These are phyloP conservation scores for Salpingus planirostris DNA, from an alignment of 2,888 invertebrate genomes.

Conservation along the genomic window DNA sequence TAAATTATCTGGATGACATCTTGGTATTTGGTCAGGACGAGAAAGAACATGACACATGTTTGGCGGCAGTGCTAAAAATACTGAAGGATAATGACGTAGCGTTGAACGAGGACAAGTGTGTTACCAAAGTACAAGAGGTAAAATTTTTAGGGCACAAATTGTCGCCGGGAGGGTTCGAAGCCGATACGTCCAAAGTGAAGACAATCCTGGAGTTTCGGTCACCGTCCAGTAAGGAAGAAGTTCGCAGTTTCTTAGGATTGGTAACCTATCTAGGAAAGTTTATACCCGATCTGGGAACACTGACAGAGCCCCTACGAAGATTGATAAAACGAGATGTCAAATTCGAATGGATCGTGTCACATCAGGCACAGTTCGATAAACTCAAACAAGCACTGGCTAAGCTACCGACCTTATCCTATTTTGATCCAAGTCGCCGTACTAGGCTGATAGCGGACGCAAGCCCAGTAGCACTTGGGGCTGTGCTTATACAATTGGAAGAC, in stretches of 20 bases:
- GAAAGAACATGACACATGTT: constrained; percentile 22
- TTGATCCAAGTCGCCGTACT: neutral
- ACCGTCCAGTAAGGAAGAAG: neutral
- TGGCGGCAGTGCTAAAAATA: constrained; percentile 6
- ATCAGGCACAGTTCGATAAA: neutral
- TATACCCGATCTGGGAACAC: neutral
- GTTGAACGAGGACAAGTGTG: neutral
- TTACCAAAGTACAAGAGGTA: neutral
- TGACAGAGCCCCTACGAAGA: neutral
- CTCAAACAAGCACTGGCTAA: neutral
- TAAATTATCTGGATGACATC: too few species aligned
- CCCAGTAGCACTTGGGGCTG: neutral
- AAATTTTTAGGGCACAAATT: neutral
- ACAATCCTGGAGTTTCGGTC: neutral
- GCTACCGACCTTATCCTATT: neutral
- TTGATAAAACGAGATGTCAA: neutral
- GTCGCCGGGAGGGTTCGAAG: neutral
- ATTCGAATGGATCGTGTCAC: neutral
- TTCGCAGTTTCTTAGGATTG: neutral
- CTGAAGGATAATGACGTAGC: neutral
- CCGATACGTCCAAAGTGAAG: neutral
- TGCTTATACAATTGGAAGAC: neutral
- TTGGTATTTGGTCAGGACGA: constrained; percentile 23
- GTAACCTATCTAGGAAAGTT: constrained; percentile 1
- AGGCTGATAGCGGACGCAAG: constrained; percentile 1